phyloP scores from a whole-genome alignment of 92 coral and sea anemone species.

The Porites rus region DNA sequence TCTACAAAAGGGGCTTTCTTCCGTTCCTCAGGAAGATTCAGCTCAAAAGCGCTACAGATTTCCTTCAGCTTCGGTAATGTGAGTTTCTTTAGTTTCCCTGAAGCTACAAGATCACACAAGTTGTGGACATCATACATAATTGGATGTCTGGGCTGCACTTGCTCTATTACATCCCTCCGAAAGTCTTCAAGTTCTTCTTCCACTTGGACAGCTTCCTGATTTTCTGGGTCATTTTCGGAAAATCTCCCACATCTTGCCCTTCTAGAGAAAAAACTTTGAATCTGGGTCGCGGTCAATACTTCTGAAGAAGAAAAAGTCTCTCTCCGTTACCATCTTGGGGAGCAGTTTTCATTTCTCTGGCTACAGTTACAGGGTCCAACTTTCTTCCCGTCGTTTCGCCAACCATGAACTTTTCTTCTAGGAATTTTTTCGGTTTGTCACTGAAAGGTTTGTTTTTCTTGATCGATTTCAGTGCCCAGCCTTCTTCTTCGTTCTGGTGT shows the following conservation, averaged over 20 bases:
- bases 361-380: conserved; percentile 38
- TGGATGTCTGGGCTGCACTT: conserved; percentile 4
- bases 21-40: no score
- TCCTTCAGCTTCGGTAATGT: not conserved
- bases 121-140: not conserved
- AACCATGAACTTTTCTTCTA: conserved; percentile 52
- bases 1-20: no score
- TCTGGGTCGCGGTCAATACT: not conserved
- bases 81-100: not conserved
- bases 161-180: conserved; percentile 1
- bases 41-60: not conserved
- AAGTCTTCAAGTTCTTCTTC: not conserved
- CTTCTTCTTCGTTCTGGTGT: conserved; percentile 30
- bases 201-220: not conserved
- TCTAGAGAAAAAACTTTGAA: conserved; percentile 13
- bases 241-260: conserved; percentile 1
- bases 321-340: not conserved
- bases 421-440: conserved; percentile 43
- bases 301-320: not conserved
- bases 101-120: conserved; percentile 10
- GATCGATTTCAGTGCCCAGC: conserved; percentile 42
- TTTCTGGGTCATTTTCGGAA: not conserved
- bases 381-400: conserved; percentile 53
- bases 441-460: conserved; percentile 37
- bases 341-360: conserved; percentile 31